Evolutionary conservation across 2,797 vertebrate genomes (phyloP).

Genomic region (Coccyzus lansbergi): DNA sequence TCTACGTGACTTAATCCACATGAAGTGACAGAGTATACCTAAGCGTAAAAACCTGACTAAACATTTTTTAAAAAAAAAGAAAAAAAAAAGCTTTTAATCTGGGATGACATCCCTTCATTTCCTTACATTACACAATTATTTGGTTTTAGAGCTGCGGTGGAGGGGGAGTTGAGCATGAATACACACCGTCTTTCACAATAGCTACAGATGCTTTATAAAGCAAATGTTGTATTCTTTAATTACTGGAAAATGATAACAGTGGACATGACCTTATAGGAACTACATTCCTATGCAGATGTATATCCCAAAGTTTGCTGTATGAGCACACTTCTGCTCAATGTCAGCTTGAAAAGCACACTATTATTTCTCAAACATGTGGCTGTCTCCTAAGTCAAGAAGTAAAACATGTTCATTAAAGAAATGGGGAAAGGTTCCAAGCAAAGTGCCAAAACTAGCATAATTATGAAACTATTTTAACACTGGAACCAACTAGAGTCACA

Average conservation of each 20-base stretch:
- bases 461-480: conserved; percentile 89
- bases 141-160: not conserved
- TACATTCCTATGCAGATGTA: conserved; percentile 10
- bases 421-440: conserved; percentile 80
- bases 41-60: not conserved
- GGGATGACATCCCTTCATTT: not conserved
- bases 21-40: not conserved
- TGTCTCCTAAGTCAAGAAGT: conserved; percentile 84
- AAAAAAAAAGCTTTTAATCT: not conserved
- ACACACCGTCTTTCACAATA: not conserved
- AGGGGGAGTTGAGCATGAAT: not conserved
- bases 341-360: conserved; percentile 79
- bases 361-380: conserved; percentile 82
- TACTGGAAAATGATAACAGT: conserved; percentile 36
- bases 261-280: conserved; percentile 51
- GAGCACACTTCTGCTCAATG: conserved; percentile 73
- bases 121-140: not conserved
- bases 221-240: conserved; percentile 17
- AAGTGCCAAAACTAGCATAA: conserved; percentile 88
- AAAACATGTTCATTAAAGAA: conserved; percentile 85
- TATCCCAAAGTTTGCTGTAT: conserved; percentile 59
- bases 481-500: conserved; percentile 85
- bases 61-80: not conserved
- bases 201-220: conserved; percentile 14
- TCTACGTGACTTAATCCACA: not conserved